Evolutionary conservation across 2,113 vertebrate genomes (phyloP).

Genomic region (Larimichthys polyactis): DNA sequence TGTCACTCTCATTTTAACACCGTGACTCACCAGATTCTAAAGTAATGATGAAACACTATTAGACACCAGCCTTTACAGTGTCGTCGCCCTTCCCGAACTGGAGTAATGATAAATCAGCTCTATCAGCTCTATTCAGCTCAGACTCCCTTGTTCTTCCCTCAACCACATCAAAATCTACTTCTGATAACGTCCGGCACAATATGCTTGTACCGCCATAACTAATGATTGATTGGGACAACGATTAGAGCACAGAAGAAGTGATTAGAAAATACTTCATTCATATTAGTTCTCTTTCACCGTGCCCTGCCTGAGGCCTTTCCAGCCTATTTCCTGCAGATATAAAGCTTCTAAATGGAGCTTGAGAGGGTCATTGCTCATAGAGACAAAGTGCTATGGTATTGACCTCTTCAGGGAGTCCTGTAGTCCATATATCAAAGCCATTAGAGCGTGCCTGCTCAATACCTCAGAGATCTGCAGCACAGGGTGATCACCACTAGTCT

Average conservation of each 20-base stretch:
- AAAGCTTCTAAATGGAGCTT: conserved; percentile 82
- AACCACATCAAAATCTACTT: conserved; percentile 60
- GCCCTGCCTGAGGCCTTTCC: conserved; percentile 74
- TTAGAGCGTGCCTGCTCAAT: conserved; percentile 84
- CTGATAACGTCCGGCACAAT: conserved; percentile 54
- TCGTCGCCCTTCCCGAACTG: conserved; percentile 49
- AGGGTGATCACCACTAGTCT: conserved; percentile 86
- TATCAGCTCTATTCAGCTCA: conserved; percentile 50
- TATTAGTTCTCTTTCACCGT: conserved; percentile 70
- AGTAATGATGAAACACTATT: conserved; percentile 59
- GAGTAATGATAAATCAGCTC: conserved; percentile 58
- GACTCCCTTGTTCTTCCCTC: conserved; percentile 51
- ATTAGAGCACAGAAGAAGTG: conserved; percentile 70
- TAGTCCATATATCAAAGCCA: conserved; percentile 84
- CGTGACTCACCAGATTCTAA: conserved; percentile 48
- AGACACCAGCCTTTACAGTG: conserved; percentile 51
- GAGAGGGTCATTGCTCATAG: conserved; percentile 84
- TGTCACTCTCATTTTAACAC: conserved; percentile 62
- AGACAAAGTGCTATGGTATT: conserved; percentile 84
- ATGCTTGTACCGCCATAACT: conserved; percentile 49
- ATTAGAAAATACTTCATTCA: conserved; percentile 77
- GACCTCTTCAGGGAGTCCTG: conserved; percentile 84
- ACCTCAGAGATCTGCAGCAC: conserved; percentile 84
- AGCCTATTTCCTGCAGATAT: conserved; percentile 83
- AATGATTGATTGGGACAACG: conserved; percentile 69